Evolutionary conservation across 2,888 invertebrate species (phyloP), one percentile per base, ranked within the genome.

Genomic region (Lasioglossum villosulum): DNA sequence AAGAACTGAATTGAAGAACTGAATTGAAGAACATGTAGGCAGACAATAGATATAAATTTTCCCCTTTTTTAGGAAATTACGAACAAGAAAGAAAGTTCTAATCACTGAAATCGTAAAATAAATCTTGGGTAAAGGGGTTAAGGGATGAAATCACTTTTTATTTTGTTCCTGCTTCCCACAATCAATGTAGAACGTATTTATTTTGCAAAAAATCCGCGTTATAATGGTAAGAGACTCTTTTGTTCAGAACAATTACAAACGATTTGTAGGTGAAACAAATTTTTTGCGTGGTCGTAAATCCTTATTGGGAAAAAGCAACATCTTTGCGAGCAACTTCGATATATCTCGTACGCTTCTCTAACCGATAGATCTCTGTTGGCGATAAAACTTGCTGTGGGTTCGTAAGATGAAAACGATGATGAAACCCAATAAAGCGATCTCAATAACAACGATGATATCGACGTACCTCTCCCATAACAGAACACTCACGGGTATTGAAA

Each of bases 351-450:
- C 30, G 70, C 48, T 39, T 75, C 75, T 16, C 59, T 63, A 8
- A 30, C 75, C 75, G 52, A 83, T 83, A 80, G 83, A 80, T 83
- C 75, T 56, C 45, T 56, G 34, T 42, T 0, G 27, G 52, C 63
- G 80, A 83, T 83, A 83, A 75, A 72, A 16, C 72, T 63, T 30
- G 75, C 42, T 71, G 39, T 72, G 6, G 39, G 63, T 63, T 63
- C 63, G 52, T 19, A 48, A 75, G 82, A 82, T 82, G 59, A 70
- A 80, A 52, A 59, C 59, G 59, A 75, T 63, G 75, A 80, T 80
- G 75, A 80, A 83, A 83, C 63, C 75, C 37, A 37, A 83, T 80
- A 75, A 80, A 75, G 80, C 83, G 75, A 83, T 83, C 83, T 75
- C 71, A 80, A 83, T 83, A 75, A 34, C 75, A 63, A 52, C 80